phyloP scores from a whole-genome alignment of 2,113 vertebrate species.

The Hyperopisus bebe region DNA sequence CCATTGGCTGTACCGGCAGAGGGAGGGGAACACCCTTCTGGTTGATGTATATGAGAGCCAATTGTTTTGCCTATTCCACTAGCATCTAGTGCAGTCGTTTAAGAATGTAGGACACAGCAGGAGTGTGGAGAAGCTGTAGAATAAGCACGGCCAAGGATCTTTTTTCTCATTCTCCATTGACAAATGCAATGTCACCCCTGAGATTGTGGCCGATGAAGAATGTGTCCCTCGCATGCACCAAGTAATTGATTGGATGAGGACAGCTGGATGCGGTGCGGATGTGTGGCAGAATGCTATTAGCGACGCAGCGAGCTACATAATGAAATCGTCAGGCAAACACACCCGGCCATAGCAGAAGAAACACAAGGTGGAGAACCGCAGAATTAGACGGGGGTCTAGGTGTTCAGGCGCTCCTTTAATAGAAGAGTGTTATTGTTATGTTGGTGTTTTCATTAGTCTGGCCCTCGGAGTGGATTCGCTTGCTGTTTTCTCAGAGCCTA shows the following conservation, averaged over 20 bases:
- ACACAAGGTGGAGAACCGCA: not conserved
- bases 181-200: slow-evolving; percentile 20
- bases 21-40: not conserved
- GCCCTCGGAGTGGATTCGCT: not conserved
- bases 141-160: not conserved
- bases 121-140: not conserved
- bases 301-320: not conserved
- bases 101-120: not conserved
- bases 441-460: not conserved
- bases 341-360: not conserved
- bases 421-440: not conserved
- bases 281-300: slow-evolving; percentile 9
- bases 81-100: not conserved
- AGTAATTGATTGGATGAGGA: slow-evolving; percentile 22
- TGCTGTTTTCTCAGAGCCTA: not conserved
- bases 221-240: not conserved
- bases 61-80: not conserved
- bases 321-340: not conserved
- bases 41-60: not conserved
- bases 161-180: not conserved
- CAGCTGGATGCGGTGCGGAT: not conserved
- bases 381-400: not conserved
- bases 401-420: not conserved
- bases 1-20: not conserved
- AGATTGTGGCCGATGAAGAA: not conserved